These are phyloP conservation scores for Netelia fuscicornis DNA, from an alignment of 2,888 invertebrate species.

Conservation along the genomic window DNA sequence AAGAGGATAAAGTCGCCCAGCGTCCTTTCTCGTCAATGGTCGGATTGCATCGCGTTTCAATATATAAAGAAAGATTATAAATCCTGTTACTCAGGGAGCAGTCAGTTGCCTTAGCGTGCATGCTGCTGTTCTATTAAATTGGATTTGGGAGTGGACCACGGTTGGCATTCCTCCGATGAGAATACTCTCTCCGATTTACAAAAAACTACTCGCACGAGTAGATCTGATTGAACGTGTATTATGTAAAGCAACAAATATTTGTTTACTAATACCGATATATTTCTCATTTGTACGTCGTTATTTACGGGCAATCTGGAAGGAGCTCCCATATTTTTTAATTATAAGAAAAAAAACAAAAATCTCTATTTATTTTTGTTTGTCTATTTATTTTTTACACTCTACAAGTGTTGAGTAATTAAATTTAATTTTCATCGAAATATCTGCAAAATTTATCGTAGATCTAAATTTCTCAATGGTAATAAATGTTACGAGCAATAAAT, in stretches of 20 bases:
- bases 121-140: too few relatives aligned
- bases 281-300: too few relatives aligned
- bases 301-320: background rate
- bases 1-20: background rate
- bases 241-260: too few relatives aligned
- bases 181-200: too few relatives aligned
- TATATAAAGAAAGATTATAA: conserved; percentile 32
- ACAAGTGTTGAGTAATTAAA: background rate
- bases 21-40: conserved; percentile 44
- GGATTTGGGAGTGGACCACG: too few relatives aligned
- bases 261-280: too few relatives aligned
- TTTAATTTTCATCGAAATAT: background rate
- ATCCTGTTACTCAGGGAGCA: conserved; percentile 28
- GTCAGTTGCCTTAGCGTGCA: too few relatives aligned
- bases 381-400: background rate
- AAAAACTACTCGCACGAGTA: too few relatives aligned
- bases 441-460: background rate
- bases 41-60: conserved; percentile 6
- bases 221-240: too few relatives aligned
- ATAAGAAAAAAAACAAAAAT: too few relatives aligned
- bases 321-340: conserved; percentile 61
- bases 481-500: too few relatives aligned
- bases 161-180: too few relatives aligned
- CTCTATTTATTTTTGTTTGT: background rate
- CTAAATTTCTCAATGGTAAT: background rate